These are phyloP conservation scores for Peribatodes rhomboidaria DNA, from an alignment of 2,888 invertebrate species.

Conservation along the genomic window DNA sequence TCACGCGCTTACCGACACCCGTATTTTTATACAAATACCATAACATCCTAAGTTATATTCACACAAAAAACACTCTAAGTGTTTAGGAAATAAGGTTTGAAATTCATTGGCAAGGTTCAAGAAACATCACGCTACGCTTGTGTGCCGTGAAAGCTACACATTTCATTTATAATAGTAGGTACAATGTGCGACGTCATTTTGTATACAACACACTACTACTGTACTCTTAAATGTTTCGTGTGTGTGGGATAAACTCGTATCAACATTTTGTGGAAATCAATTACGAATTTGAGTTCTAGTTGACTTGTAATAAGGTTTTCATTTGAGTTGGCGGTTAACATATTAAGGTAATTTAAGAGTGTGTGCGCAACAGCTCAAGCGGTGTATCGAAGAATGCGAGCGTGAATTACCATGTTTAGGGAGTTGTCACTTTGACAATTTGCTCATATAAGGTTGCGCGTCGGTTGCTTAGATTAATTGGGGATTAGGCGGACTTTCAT, in stretches of 20 bases:
- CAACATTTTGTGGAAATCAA: slow-evolving; percentile 47
- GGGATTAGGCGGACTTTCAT: slow-evolving; percentile 44
- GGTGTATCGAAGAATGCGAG: slow-evolving; percentile 84
- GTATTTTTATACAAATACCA: slow-evolving; percentile 53
- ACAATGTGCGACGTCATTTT: slow-evolving; percentile 83
- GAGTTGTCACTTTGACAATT: slow-evolving; percentile 82
- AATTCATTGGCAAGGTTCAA: slow-evolving; percentile 12
- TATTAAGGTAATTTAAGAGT: slow-evolving; percentile 73
- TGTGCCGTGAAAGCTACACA: slow-evolving; percentile 86
- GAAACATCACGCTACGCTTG: slow-evolving; percentile 69
- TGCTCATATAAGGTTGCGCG: slow-evolving; percentile 72
- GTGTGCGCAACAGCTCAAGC: slow-evolving; percentile 76
- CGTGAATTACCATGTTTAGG: slow-evolving; percentile 85
- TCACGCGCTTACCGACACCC: slow-evolving; percentile 83
- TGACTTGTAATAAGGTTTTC: slow-evolving; percentile 28
- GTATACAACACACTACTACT: slow-evolving; percentile 78
- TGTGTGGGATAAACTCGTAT: slow-evolving; percentile 64
- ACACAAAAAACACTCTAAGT: slow-evolving; percentile 49
- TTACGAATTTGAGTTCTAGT: slow-evolving; percentile 53
- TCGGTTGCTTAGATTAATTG: slow-evolving; percentile 58
- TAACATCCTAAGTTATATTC: slow-evolving; percentile 24
- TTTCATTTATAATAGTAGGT: slow-evolving; percentile 84
- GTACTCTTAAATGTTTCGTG: slow-evolving; percentile 75
- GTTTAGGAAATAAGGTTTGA: slow-evolving; percentile 20
- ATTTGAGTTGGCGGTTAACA: slow-evolving; percentile 47